Base-by-base conservation (phyloP, 1,140 invertebrate species). In the Heliconius nattereri region DNA sequence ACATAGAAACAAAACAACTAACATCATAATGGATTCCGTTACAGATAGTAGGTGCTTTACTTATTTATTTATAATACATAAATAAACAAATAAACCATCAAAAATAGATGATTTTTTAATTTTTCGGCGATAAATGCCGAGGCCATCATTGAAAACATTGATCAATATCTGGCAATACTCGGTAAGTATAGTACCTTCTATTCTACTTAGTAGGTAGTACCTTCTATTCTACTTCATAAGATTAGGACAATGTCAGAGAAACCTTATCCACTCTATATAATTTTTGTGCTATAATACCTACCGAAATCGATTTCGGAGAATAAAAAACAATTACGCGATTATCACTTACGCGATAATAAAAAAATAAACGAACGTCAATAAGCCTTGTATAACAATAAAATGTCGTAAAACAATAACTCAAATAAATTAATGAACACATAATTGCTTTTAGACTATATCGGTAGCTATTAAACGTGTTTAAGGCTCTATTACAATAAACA, bases 401-500 rank as follows among this genome's bases (percentile, higher is more conserved):
- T 66, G 13, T 66, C 60, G 11, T 26, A 29, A 66, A 66, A 66
- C 60, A 66, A 66, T 66, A 29, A 66, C 23, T 66, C 7, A 11
- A 66, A 66, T 66, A 66, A 19, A 66, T 66, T 29, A 66, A 66
- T 26, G 11, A 66, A 66, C 29, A 29, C 9, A 26, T 66, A 66
- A 66, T 66, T 1, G 60, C 26, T 26, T 66, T 66, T 26, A n/a
- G 23, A 13, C 60, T 66, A 66, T 66, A 66, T 66, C 23, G 60
- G 60, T 66, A 29, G 26, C 23, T 2, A 66, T 66, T 66, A 66
- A 66, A 66, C 60, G 60, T 66, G 60, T 66, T 66, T 26, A 66
- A 29, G 60, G 60, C 60, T 29, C 60, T 16, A 66, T 66, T 66
- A 66, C 60, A 66, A 66, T 66, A 66, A 66, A 66, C 60, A 66